phyloP scores from a whole-genome alignment of 2,113 vertebrate species.

The Periophthalmus modestus region DNA sequence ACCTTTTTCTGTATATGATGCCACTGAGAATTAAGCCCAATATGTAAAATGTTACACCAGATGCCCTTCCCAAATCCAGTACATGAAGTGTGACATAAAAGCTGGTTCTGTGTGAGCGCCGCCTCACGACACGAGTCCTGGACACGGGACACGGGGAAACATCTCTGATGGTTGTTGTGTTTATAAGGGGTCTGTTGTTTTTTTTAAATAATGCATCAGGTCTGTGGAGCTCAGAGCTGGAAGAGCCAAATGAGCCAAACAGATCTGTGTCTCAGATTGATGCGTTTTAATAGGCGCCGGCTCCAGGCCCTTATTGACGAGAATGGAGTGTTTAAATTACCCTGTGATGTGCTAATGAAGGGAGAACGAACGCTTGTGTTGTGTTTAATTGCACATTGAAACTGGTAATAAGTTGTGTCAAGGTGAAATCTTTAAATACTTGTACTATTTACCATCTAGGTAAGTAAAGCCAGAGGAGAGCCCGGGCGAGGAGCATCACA shows the following conservation, averaged over 20 bases:
- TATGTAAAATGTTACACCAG: background rate
- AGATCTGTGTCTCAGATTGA: constrained; percentile 84
- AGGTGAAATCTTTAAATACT: constrained; percentile 95
- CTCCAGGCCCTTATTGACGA: constrained; percentile 84
- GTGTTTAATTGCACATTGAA: constrained; percentile 86
- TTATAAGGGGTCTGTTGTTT: too few relatives aligned
- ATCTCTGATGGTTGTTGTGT: too few relatives aligned
- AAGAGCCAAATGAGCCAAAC: constrained; percentile 81
- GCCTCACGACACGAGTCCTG: too few relatives aligned
- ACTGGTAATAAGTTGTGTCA: constrained; percentile 84
- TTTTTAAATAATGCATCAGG: background rate
- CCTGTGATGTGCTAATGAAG: constrained; percentile 92
- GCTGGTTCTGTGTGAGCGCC: too few relatives aligned
- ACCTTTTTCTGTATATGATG: background rate
- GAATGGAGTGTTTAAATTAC: constrained; percentile 85
- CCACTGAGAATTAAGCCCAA: background rate
- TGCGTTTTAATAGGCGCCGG: constrained; percentile 85
- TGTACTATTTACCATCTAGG: constrained; percentile 89
- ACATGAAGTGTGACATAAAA: too few relatives aligned
- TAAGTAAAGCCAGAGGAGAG: constrained; percentile 87
- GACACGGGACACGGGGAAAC: too few relatives aligned
- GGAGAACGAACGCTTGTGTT: constrained; percentile 86
- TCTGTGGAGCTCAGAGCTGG: background rate
- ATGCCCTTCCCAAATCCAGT: background rate
- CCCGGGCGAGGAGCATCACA: constrained; percentile 69